Base-by-base conservation (phyloP, 1,140 invertebrate species). In the Capitella teleta region DNA sequence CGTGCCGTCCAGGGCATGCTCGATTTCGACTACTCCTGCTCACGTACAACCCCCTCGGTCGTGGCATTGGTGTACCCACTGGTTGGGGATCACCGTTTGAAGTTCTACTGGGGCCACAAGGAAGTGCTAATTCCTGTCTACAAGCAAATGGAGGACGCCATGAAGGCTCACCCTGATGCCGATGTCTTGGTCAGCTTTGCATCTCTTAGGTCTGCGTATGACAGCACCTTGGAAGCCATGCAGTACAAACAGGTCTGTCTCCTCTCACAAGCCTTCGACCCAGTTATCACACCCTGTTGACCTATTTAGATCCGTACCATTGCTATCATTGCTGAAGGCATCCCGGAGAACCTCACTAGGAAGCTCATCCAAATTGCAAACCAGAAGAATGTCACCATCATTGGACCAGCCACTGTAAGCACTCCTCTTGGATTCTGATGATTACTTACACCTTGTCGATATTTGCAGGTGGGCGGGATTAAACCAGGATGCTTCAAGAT, bases 401-500 rank as follows among this genome's bases (percentile, higher is more conserved):
- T 96, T 64, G 92, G 92, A 4, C 96, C 96, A 0, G 96, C 96
- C 1, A 99, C 96, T 0, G 95, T 96, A 38, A 88, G 89, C 55
- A 6, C 10, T 26, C 28, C 40, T 34, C n/a, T 2, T 37, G 36
- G n/a, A 37, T n/a, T 37, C 36, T 37, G 21, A 37, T 18, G n/a
- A 2, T 37, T 6, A 6, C 6, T 18, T 2, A 3, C 6, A 37
- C 6, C 36, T 2, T 6, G 3, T 18, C 2, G 21, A 37, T 37
- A 2, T 37, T 37, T 54, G 10, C 30, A 70, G 68, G 76, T 69
- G 34, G 78, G 79, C 42, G 96, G 95, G 24, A 85, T 99, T 23
- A 98, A 98, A 66, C 95, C 96, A 0, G 96, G 95, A 1, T 97
- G 93, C 67, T 97, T 98, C 69, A 99, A 98, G 75, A 99, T 99